Evolutionary conservation across 2,888 invertebrate species (phyloP), one percentile per base, ranked within the genome.

Genomic region (Troides oblongomaculatus): DNA sequence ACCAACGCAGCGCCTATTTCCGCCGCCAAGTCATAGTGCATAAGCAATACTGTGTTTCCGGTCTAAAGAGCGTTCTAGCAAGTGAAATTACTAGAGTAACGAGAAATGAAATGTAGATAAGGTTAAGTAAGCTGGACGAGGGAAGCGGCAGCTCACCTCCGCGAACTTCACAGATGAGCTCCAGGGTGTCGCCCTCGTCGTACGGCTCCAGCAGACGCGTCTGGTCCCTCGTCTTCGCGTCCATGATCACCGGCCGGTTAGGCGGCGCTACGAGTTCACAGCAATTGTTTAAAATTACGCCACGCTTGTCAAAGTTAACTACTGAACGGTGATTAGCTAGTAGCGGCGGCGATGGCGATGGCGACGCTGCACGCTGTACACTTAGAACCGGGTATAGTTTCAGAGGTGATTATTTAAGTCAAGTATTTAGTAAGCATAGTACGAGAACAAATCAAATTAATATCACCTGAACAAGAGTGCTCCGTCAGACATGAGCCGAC

Each of bases 101-200:
- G 18, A 50, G 18, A 53, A 53, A 25, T 8, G 1, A 12, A 12
- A 3, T 14, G 46, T 2, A 12, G 12, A 14, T 14, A 46, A 46
- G 46, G 4, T 14, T 14, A 12, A 14, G 14, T 12, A 12, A 46
- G 14, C 14, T 46, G 0, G 14, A 14, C 46, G 14, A 2, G 12
- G 46, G 14, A 46, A 17, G 46, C 46, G 14, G 46, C 46, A 46
- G 7, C 79, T 81, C 91, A 96, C 97, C 97, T 86, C 97, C 97
- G 72, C 93, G 94, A 25, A 96, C 96, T 92, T 97, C 96, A 84
- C 97, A 97, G 78, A 95, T 93, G 68, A 97, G 94, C 78, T 95
- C 95, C 71, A 97, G 94, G 79, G 96, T 95, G 77, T 95, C 95
- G 68, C 97, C 97, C 88, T 97, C 97, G 82, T 96, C 97, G 90